Evolutionary conservation across 2,113 vertebrate species (phyloP).

Genomic region (Dissostichus mawsoni): DNA sequence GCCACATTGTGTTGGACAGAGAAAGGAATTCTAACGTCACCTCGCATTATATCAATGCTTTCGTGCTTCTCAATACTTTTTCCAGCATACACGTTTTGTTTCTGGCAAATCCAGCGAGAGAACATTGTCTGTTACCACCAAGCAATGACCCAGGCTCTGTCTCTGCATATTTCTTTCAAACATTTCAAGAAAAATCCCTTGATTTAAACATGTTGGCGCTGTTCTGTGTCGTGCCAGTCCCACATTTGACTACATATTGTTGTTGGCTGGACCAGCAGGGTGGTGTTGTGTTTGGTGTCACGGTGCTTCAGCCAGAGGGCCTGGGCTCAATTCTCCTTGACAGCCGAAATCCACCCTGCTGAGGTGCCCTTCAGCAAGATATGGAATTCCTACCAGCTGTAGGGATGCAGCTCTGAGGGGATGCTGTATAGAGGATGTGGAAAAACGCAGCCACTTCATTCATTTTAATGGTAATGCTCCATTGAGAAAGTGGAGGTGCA

Average conservation of each 20-base stretch:
- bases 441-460: slow-evolving; percentile 8
- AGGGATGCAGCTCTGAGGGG: slow-evolving; percentile 35
- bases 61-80: slow-evolving; percentile 69
- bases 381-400: slow-evolving; percentile 57
- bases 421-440: neutral
- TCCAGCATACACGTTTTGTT: slow-evolving; percentile 60
- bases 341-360: slow-evolving; percentile 72
- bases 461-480: neutral
- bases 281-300: slow-evolving; percentile 73
- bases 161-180: slow-evolving; percentile 72
- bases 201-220: slow-evolving; percentile 58
- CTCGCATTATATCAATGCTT: slow-evolving; percentile 67
- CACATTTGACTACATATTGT: slow-evolving; percentile 69
- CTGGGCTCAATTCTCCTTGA: slow-evolving; percentile 67
- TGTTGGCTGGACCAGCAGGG: slow-evolving; percentile 74
- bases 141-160: slow-evolving; percentile 65
- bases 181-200: slow-evolving; percentile 43
- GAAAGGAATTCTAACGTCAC: slow-evolving; percentile 72
- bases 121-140: slow-evolving; percentile 63
- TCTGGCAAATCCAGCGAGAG: slow-evolving; percentile 57
- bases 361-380: slow-evolving; percentile 71
- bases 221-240: slow-evolving; percentile 65
- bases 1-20: slow-evolving; percentile 64
- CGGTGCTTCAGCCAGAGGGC: slow-evolving; percentile 57
- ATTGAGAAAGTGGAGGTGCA: neutral